Evolutionary conservation across 2,797 vertebrate genomes (phyloP), one percentile per base, ranked within the genome.

Genomic region (Melanotaenia boesemani): DNA sequence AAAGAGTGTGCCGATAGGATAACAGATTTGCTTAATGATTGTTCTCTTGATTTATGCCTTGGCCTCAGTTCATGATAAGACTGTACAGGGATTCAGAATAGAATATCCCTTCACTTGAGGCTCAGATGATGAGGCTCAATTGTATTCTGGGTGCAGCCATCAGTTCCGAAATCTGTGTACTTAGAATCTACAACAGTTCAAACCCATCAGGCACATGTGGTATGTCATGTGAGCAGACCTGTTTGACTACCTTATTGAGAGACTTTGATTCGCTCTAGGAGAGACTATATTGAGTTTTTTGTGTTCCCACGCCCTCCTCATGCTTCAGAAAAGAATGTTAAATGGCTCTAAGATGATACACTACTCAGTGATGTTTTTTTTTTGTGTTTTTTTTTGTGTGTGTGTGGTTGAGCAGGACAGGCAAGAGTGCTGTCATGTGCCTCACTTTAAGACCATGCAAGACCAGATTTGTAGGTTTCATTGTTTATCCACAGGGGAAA

Each of bases 1-100:
- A 82, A 84, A 80, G 65, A 37, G 67, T 82, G 69, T 71, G 41
- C 66, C 66, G 67, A 85, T 76, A 36, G 56, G 68, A 82, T 62
- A 60, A 70, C 70, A 73, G 67, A 77, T 78, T 24, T 36, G 18
- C 37, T 67, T 59, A 41, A 50, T 22, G 22, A 57, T 50, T 59
- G 20, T 50, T 63, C 22, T 63, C 28, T 28, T 82, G 60, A 52
- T 81, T 65, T 64, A 32, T 44, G 18, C 56, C 30, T 69, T 7
- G 32, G 59, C 67, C 41, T 2, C 58, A 59, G 37, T 41, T 72
- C 24, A 61, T 16, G 26, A 67, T 1, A 1, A 48, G 20, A 9
- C 13, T 57, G 15, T 20, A 0, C 30, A 13, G 11, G 37, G 52
- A 74, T 68, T 5, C 56, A 0, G 12, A 13, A 11, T 54, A 28